Percentiles rank a stretch among this genome's conserved stretches.
These are phyloP conservation scores for Drosophila pruinosa DNA, from an alignment of 1,140 invertebrate species.

Conservation along the genomic window DNA sequence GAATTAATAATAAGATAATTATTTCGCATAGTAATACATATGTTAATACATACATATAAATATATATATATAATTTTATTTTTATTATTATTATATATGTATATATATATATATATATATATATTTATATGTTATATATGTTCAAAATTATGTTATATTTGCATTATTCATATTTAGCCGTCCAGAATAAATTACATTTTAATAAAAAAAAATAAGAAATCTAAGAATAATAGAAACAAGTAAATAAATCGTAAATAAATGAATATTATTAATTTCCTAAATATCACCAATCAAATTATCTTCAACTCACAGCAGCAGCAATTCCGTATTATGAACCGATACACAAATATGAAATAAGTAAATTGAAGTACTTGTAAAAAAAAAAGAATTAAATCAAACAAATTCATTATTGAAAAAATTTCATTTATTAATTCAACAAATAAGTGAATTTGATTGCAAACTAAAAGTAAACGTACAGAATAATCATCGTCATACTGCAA, in stretches of 20 bases:
- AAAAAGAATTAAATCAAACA: slow-evolving; percentile 1
- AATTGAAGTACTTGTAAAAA: slow-evolving; percentile 10
- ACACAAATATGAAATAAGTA: slow-evolving; percentile 54
- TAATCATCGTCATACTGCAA: background rate
- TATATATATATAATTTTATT: too few species aligned
- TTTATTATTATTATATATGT: background rate
- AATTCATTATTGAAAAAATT: background rate
- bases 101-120: background rate
- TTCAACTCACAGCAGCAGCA: slow-evolving; percentile 59
- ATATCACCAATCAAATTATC: slow-evolving; percentile 25
- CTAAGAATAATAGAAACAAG: too few species aligned
- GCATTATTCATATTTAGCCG: too few species aligned
- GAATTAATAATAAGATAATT: too few species aligned
- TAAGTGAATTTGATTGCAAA: slow-evolving; percentile 8
- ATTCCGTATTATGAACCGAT: slow-evolving; percentile 55
- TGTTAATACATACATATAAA: too few species aligned
- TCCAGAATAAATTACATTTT: background rate
- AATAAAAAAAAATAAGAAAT: background rate
- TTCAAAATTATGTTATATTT: background rate
- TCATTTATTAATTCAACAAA: background rate
- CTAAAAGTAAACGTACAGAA: background rate
- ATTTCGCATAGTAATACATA: too few species aligned
- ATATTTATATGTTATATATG: background rate
- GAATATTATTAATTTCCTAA: slow-evolving; percentile 9
- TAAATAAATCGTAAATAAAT: slow-evolving; percentile 9